Evolutionary conservation across 2,888 invertebrate species (phyloP).

Genomic region (Agriopis marginaria): DNA sequence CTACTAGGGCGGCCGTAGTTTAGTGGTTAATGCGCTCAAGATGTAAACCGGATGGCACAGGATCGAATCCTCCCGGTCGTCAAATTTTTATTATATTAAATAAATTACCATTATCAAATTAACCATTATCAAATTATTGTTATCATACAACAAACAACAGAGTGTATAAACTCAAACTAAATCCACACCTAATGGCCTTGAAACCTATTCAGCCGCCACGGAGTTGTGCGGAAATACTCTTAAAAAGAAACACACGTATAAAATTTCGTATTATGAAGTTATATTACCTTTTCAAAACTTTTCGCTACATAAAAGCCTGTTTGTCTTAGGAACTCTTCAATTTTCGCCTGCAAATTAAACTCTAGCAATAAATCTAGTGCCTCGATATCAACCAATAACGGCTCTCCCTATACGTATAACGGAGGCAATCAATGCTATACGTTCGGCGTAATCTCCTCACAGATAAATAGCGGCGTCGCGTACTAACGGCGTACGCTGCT

Average conservation of each 20-base stretch:
- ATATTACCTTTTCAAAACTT: neutral
- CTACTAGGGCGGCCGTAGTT: too few relatives aligned
- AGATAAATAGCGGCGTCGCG: slow-evolving; percentile 36
- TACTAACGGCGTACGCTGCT: slow-evolving; percentile 18
- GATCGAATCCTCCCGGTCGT: too few relatives aligned
- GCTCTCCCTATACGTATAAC: slow-evolving; percentile 3
- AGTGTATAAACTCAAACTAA: too few relatives aligned
- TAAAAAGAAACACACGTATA: neutral
- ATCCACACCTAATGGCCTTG: too few relatives aligned
- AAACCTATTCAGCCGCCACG: too few relatives aligned
- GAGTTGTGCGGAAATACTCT: too few relatives aligned
- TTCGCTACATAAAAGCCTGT: neutral
- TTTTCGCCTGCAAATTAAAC: slow-evolving; percentile 5
- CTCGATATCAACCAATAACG: slow-evolving; percentile 5
- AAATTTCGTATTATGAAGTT: neutral
- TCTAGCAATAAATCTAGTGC: slow-evolving; percentile 8
- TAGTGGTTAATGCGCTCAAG: too few relatives aligned
- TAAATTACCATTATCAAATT: too few relatives aligned
- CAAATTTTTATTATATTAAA: too few relatives aligned
- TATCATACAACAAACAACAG: too few relatives aligned
- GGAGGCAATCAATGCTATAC: slow-evolving; percentile 36
- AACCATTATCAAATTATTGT: too few relatives aligned
- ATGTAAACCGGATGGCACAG: too few relatives aligned
- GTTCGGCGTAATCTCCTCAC: slow-evolving; percentile 37
- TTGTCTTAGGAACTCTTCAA: neutral